phyloP scores from a whole-genome alignment of 2,113 vertebrate genomes.

The Petrocephalus zakoni region DNA sequence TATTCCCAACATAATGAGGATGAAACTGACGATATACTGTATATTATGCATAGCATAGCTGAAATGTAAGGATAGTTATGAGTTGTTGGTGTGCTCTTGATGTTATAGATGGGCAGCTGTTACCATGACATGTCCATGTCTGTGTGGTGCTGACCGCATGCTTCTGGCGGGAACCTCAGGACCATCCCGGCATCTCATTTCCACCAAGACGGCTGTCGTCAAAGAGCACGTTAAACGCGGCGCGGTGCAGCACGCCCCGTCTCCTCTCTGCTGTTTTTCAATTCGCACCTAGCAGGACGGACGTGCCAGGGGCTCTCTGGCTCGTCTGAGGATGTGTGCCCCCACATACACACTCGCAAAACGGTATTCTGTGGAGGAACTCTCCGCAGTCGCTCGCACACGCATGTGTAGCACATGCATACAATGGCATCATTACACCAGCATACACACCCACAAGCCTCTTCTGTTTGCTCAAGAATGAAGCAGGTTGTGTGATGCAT shows the following conservation, averaged over 20 bases:
- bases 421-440: not conserved
- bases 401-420: not conserved
- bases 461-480: not conserved
- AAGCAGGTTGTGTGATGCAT: not conserved
- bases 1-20: not conserved
- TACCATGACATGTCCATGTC: not conserved
- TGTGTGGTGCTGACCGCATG: not conserved
- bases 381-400: not conserved
- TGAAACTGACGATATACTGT: not conserved
- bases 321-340: constrained; percentile 26
- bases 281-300: not conserved
- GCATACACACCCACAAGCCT: not conserved
- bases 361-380: not conserved
- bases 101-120: not conserved
- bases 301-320: not conserved
- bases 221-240: not conserved
- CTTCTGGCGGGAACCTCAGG: not conserved
- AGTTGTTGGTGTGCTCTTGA: not conserved
- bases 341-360: constrained; percentile 32
- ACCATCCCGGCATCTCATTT: not conserved
- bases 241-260: not conserved
- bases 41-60: not conserved
- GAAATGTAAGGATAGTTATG: not conserved
- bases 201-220: not conserved
- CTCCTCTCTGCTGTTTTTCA: constrained; percentile 6